Evolutionary conservation across 2,888 invertebrate genomes (phyloP), one percentile per base, ranked within the genome.

Genomic region (Ferrisia virgata): DNA sequence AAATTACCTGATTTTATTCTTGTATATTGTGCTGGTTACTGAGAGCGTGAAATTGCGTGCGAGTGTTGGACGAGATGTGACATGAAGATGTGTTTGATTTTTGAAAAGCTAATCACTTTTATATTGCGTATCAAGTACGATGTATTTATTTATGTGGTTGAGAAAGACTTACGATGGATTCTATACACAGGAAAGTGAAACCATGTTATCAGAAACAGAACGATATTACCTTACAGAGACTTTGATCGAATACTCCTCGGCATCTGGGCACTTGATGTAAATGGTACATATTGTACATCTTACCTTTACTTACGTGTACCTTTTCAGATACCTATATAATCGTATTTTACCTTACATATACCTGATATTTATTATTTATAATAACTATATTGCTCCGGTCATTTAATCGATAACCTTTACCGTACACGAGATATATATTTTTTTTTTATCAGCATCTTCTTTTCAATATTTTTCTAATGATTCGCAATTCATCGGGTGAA

Each of bases 361-460:
- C 72, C 72, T 76, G 72, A 33, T 76, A 76, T 76, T 76, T 76
- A 76, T 76, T 76, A 76, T 76, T 76, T 76, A 76, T 76, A 76
- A 76, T 76, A 76, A 36, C 72, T 36, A 76, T n/a, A n/a, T 36
- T 36, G 72, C 72, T 76, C 72, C 9, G 72, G 72, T 76, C 36
- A 76, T 36, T 76, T 36, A 28, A 36, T 11, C 9, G 72, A 76
- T 76, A 76, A 76, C 72, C 72, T 76, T 36, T 36, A 18, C 25
- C 72, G 9, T 36, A 3, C 18, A 36, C 15, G 36, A 36, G 72
- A 76, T 18, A n/a, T n/a, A n/a, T n/a, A n/a, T n/a, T n/a, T 28
- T 31, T 64, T 33, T 36, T 76, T 76, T 76, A 76, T 76, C 72
- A 76, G 72, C 72, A 36, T 76, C 72, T 36, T 36, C n/a, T 72